These are phyloP conservation scores for Aphidius colemani DNA, from an alignment of 2,888 invertebrate species.

Conservation along the genomic window DNA sequence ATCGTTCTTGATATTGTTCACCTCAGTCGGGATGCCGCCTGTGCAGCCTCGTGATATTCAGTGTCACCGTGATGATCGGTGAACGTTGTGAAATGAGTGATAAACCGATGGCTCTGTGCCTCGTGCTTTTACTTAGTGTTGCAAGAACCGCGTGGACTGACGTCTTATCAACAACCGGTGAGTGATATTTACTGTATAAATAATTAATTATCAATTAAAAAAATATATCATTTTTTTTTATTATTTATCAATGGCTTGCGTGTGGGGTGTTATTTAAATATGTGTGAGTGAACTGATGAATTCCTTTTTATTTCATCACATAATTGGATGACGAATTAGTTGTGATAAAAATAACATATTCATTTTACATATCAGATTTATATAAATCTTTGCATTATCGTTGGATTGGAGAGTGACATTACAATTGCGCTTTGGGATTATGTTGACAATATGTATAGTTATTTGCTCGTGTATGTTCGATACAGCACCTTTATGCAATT, in stretches of 20 bases:
- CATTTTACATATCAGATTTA: too few species aligned
- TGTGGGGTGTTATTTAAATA: too few species aligned
- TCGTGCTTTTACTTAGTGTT: conserved; percentile 33
- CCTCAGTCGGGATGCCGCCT: conserved; percentile 60
- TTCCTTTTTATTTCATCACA: too few species aligned
- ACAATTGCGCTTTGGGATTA: too few species aligned
- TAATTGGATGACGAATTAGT: too few species aligned
- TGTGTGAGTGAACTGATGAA: too few species aligned
- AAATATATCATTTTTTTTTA: background rate
- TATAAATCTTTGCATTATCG: too few species aligned
- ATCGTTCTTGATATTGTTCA: conserved; percentile 35
- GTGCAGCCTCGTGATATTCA: conserved; percentile 50
- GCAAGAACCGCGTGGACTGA: conserved; percentile 41
- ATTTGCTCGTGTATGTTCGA: too few species aligned
- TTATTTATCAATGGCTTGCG: background rate
- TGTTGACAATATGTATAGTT: too few species aligned
- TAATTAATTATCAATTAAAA: background rate
- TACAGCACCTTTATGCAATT: too few species aligned
- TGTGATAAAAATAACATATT: too few species aligned
- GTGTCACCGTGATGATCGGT: conserved; percentile 51
- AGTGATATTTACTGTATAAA: conserved; percentile 34
- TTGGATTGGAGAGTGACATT: too few species aligned
- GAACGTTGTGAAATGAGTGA: conserved; percentile 42
- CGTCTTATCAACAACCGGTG: conserved; percentile 44
- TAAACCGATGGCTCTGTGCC: conserved; percentile 31